Evolutionary conservation across 2,113 vertebrate genomes (phyloP).

Genomic region (Lathamus discolor): DNA sequence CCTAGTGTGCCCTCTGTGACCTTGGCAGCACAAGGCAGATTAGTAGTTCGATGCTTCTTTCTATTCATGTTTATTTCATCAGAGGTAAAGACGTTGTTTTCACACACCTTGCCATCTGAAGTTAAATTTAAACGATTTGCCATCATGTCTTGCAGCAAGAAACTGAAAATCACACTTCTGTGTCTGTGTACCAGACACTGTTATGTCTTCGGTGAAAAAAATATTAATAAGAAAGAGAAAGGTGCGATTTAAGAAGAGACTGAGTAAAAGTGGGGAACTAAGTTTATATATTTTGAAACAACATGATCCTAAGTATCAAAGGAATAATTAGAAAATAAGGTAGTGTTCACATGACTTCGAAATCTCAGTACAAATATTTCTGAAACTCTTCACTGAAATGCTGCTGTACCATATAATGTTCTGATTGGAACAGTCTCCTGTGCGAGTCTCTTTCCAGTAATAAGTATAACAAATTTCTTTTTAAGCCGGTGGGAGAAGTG

Average conservation of each 20-base stretch:
- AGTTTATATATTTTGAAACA: slow-evolving; percentile 25
- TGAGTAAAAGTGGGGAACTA: background rate
- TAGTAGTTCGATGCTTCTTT: slow-evolving; percentile 37
- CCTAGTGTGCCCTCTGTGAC: slow-evolving; percentile 48
- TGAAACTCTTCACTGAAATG: slow-evolving; percentile 35
- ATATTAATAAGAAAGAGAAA: slow-evolving; percentile 9
- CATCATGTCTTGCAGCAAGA: slow-evolving; percentile 55
- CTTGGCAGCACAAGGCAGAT: slow-evolving; percentile 56
- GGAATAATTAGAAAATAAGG: slow-evolving; percentile 54
- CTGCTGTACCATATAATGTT: slow-evolving; percentile 49
- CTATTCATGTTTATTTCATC: slow-evolving; percentile 58
- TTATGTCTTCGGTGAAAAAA: slow-evolving; percentile 56
- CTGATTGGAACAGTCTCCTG: slow-evolving; percentile 70
- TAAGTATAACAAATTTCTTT: slow-evolving; percentile 72
- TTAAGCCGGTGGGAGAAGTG: slow-evolving; percentile 49
- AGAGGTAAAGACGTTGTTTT: slow-evolving; percentile 43
- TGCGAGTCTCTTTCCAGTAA: slow-evolving; percentile 77
- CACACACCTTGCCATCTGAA: slow-evolving; percentile 57
- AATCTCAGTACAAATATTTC: slow-evolving; percentile 43
- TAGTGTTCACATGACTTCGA: background rate
- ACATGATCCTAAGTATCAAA: slow-evolving; percentile 15
- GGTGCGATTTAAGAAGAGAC: slow-evolving; percentile 42
- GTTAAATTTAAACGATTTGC: slow-evolving; percentile 74
- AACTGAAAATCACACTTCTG: slow-evolving; percentile 65
- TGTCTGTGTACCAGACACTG: slow-evolving; percentile 54